Percentiles rank a stretch among this genome's conserved stretches.
Conservation (phyloP, 1,140 invertebrate genomes). For the Zaprionus davidi region DNA sequence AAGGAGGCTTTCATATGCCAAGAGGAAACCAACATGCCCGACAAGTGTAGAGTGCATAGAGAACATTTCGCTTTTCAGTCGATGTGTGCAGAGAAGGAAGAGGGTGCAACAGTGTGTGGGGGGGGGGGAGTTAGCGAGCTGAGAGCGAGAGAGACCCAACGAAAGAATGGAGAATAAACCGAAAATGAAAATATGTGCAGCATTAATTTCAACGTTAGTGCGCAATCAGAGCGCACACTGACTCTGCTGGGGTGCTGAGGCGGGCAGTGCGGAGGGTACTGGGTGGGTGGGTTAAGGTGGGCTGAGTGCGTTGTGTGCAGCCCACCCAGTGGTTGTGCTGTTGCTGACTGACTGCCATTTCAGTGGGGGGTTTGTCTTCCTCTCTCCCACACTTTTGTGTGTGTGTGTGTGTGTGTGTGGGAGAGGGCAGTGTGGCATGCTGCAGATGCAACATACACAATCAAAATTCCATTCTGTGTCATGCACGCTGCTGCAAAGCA, state of each 20-base stretch:
- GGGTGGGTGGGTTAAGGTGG: not conserved
- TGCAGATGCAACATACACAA: slow-evolving; percentile 60
- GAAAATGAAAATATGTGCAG: slow-evolving; percentile 68
- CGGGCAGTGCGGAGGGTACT: not conserved
- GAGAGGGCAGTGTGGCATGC: not conserved
- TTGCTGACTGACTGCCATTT: slow-evolving; percentile 9
- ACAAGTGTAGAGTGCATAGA: slow-evolving; percentile 7
- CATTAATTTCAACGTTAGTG: slow-evolving; percentile 65
- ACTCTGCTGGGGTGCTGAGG: not conserved
- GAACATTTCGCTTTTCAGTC: slow-evolving; percentile 11
- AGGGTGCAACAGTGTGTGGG: not conserved
- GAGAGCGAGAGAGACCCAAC: slow-evolving; percentile 33
- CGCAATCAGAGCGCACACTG: slow-evolving; percentile 48
- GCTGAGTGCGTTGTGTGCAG: slow-evolving; percentile 1
- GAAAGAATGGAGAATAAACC: slow-evolving; percentile 47
- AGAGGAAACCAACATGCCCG: not conserved
- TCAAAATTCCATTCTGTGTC: slow-evolving; percentile 67
- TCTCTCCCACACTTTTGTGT: too few species aligned
- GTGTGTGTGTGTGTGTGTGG: too few species aligned
- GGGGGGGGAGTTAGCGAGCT: not conserved
- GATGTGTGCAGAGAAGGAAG: slow-evolving; percentile 7
- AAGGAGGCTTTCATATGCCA: too few species aligned
- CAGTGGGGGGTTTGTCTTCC: slow-evolving; percentile 1
- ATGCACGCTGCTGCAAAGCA: slow-evolving; percentile 21
- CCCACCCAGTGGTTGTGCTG: not conserved